Percentiles rank a stretch among this genome's conserved stretches.
phyloP scores from a whole-genome alignment of 2,113 vertebrate species.

The Trogon surrucura region DNA sequence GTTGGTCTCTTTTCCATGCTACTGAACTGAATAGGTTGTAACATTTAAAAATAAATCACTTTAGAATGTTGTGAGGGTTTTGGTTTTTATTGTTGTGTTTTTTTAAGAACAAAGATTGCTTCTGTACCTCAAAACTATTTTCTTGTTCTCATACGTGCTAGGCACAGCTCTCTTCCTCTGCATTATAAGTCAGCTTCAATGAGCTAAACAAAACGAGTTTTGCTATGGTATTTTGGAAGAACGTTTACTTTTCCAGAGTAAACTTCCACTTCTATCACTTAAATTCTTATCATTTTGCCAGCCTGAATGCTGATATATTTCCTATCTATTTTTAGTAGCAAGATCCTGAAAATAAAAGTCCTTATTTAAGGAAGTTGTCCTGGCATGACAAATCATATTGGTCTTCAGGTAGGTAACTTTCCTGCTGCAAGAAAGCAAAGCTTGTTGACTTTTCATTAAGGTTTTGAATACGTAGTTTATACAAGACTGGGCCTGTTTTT shows the following conservation, averaged over 20 bases:
- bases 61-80: not conserved
- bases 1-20: not conserved
- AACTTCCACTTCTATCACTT: not conserved
- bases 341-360: not conserved
- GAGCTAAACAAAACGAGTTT: not conserved
- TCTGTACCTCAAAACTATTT: not conserved
- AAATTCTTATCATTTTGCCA: not conserved
- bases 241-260: not conserved
- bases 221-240: not conserved
- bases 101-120: not conserved
- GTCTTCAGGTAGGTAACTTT: not conserved
- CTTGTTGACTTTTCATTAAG: constrained; percentile 6
- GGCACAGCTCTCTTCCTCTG: not conserved
- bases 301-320: not conserved
- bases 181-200: not conserved
- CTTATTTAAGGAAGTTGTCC: not conserved
- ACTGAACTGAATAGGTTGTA: not conserved
- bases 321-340: not conserved
- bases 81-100: not conserved
- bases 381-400: not conserved
- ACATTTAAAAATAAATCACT: not conserved
- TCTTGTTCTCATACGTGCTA: not conserved
- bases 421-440: not conserved
- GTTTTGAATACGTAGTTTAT: not conserved
- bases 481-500: not conserved